These are phyloP conservation scores for Lepas anatifera DNA, from an alignment of 2,888 invertebrate species.

Conservation along the genomic window DNA sequence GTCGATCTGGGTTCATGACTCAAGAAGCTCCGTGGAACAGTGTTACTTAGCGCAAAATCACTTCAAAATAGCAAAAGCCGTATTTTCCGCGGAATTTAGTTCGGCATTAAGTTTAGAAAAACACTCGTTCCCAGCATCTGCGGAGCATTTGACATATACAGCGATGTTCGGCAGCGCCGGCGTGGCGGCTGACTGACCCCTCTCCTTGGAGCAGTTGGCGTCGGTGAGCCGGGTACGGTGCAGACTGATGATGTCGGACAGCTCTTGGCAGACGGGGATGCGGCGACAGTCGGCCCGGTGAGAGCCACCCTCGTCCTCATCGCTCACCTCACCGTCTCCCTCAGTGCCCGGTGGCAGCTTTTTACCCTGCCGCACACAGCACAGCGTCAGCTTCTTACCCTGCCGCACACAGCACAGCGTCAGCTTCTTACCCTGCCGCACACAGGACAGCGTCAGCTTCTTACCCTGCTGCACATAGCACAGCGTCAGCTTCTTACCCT, in stretches of 20 bases:
- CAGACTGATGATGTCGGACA: slow-evolving; percentile 39
- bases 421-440: slow-evolving; percentile 38
- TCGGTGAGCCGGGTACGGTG: slow-evolving; percentile 31
- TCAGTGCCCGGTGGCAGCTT: slow-evolving; percentile 33
- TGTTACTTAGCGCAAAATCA: too few species aligned
- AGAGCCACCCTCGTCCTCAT: slow-evolving; percentile 41
- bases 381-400: slow-evolving; percentile 37
- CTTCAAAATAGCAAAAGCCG: too few species aligned
- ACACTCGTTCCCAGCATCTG: too few species aligned
- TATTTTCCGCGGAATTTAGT: too few species aligned
- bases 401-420: slow-evolving; percentile 28
- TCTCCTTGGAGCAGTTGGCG: slow-evolving; percentile 26
- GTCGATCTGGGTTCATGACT: too few species aligned
- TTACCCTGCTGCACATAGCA: slow-evolving; percentile 34
- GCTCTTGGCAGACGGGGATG: slow-evolving; percentile 34
- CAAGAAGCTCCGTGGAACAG: too few species aligned
- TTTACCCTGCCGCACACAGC: slow-evolving; percentile 34
- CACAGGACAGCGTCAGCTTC: slow-evolving; percentile 31
- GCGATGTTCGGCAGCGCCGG: not conserved
- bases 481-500: too few species aligned
- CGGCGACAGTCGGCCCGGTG: slow-evolving; percentile 26
- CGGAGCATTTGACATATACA: not conserved
- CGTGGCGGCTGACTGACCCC: slow-evolving; percentile 8
- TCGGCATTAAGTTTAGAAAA: too few species aligned
- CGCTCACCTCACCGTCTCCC: slow-evolving; percentile 42